phyloP scores from a whole-genome alignment of 2,113 vertebrate genomes.

The Hippocampus abdominalis region DNA sequence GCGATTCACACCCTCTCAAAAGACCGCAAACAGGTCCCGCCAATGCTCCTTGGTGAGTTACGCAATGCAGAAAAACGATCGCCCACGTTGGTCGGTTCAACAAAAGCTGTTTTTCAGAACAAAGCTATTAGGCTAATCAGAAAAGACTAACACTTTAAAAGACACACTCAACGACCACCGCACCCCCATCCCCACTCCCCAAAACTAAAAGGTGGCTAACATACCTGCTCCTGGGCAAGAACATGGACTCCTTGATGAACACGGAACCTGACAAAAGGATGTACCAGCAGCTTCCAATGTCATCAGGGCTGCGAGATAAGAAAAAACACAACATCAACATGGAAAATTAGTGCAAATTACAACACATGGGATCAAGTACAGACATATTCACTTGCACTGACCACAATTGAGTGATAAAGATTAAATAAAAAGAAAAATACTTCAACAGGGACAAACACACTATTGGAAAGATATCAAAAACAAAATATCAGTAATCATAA shows the following conservation, averaged over 20 bases:
- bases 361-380: background rate
- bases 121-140: background rate
- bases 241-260: constrained; percentile 99
- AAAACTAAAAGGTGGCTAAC: constrained; percentile 23
- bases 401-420: background rate
- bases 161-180: background rate
- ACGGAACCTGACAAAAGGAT: constrained; percentile 97
- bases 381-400: background rate
- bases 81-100: constrained; percentile 53
- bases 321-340: background rate
- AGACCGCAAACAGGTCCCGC: background rate
- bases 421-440: background rate
- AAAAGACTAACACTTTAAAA: background rate
- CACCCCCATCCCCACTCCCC: background rate
- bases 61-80: constrained; percentile 55
- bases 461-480: too few relatives aligned
- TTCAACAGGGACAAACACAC: too few relatives aligned
- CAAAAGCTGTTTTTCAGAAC: background rate
- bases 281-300: constrained; percentile 97
- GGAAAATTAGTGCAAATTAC: background rate
- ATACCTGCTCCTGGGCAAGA: constrained; percentile 98
- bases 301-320: constrained; percentile 79
- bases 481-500: too few relatives aligned
- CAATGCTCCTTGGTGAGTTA: constrained; percentile 60
- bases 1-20: constrained; percentile 2